phyloP scores from a whole-genome alignment of 2,113 vertebrate species.

The Eonycteris spelaea region DNA sequence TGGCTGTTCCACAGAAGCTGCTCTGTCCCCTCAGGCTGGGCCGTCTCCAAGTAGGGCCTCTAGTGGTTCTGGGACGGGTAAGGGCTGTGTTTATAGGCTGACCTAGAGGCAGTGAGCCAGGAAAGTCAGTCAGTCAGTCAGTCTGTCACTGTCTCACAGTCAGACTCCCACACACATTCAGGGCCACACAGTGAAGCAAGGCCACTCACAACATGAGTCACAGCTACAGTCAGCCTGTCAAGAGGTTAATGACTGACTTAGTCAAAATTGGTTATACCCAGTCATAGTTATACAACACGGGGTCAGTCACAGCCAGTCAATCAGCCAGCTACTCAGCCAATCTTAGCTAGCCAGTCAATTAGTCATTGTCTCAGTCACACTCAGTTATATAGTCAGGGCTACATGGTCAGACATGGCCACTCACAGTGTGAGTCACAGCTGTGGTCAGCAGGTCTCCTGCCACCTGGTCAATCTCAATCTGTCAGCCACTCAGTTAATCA shows the following conservation, averaged over 20 bases:
- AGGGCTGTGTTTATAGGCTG: not conserved
- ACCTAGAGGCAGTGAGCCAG: not conserved
- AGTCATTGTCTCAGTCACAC: not conserved
- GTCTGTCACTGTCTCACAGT: not conserved
- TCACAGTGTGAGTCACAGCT: not conserved
- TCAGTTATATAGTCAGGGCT: not conserved
- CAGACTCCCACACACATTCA: not conserved
- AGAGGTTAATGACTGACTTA: not conserved
- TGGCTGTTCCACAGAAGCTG: not conserved
- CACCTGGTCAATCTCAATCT: not conserved
- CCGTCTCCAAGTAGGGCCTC: not conserved
- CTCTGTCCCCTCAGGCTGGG: constrained; percentile 37
- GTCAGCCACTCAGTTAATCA: not conserved
- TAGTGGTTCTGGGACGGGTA: not conserved
- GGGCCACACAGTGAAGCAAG: not conserved
- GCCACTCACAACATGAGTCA: not conserved
- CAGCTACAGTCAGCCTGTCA: not conserved
- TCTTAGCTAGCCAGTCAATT: not conserved
- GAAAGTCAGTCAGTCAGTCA: not conserved
- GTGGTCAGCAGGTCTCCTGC: not conserved
- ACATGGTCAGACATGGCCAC: not conserved
- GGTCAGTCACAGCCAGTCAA: not conserved
- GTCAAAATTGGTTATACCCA: not conserved
- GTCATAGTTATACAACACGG: not conserved
- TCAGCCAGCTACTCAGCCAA: not conserved